Percentiles rank a stretch among this genome's conserved stretches.
These are phyloP conservation scores for Brachylomia viminalis DNA, from an alignment of 2,888 invertebrate genomes.

Conservation along the genomic window DNA sequence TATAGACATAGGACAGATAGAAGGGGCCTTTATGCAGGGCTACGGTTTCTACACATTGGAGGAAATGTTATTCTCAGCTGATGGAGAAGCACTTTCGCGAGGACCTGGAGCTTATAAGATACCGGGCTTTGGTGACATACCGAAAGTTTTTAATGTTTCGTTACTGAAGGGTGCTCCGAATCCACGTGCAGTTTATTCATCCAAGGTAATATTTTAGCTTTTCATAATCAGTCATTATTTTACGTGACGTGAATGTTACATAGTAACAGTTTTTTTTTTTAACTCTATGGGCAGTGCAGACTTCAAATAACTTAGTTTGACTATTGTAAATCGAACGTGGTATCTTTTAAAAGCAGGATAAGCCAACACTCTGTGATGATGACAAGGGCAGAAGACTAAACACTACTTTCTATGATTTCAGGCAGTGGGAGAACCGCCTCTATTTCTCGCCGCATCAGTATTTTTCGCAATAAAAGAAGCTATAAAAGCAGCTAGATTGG, in stretches of 20 bases:
- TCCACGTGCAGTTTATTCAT: conserved; percentile 96
- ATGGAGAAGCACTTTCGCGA: conserved; percentile 92
- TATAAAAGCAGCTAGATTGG: conserved; percentile 93
- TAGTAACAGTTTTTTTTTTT: not conserved
- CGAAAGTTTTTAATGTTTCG: conserved; percentile 95
- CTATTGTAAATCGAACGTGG: not conserved
- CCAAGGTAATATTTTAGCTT: conserved; percentile 91
- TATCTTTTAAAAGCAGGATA: not conserved
- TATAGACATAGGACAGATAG: conserved; percentile 97
- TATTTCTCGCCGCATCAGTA: conserved; percentile 96
- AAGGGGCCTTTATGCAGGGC: conserved; percentile 97
- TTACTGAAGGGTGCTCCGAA: conserved; percentile 95
- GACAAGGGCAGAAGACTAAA: not conserved
- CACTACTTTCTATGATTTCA: conserved; percentile 79
- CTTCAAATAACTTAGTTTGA: not conserved
- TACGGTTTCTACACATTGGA: conserved; percentile 96
- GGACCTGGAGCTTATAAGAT: conserved; percentile 97
- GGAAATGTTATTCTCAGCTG: conserved; percentile 94
- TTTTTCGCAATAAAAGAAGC: conserved; percentile 98
- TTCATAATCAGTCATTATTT: not conserved
- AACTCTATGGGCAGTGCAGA: not conserved
- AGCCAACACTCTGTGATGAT: too few relatives aligned
- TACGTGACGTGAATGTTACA: not conserved
- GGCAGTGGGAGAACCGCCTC: conserved; percentile 98
- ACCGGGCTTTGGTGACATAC: conserved; percentile 96